A percentile compares a stretch with the other conserved stretches of the same genome.
Evolutionary conservation across 2,797 vertebrate genomes (phyloP).

Genomic region (Synanceia verrucosa): DNA sequence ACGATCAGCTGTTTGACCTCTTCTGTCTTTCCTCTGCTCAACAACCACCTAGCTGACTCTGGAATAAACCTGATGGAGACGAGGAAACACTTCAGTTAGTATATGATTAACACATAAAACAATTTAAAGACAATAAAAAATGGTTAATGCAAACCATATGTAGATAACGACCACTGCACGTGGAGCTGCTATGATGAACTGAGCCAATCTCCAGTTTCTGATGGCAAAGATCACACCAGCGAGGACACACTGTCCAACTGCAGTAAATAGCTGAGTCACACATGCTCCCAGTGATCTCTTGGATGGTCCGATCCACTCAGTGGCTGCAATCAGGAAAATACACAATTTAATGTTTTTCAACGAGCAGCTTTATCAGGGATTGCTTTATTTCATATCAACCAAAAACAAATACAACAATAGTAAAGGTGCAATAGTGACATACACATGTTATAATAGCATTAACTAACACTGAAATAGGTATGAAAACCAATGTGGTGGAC

Average conservation of each 20-base stretch:
- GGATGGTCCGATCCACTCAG: constrained; percentile 86
- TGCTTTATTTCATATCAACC: too few species aligned
- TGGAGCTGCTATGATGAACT: constrained; percentile 73
- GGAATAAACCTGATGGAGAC: constrained; percentile 81
- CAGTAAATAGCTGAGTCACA: constrained; percentile 65
- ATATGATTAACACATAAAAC: neutral
- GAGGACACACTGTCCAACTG: constrained; percentile 74
- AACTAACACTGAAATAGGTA: too few species aligned
- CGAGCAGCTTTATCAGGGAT: too few species aligned
- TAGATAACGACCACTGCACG: constrained; percentile 71
- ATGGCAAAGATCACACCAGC: constrained; percentile 80
- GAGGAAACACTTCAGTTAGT: constrained; percentile 1
- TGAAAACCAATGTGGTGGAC: too few species aligned
- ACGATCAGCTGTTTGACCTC: constrained; percentile 83
- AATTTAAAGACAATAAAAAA: neutral
- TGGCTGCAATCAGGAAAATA: constrained; percentile 65
- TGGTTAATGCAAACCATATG: constrained; percentile 72
- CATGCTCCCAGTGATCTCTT: constrained; percentile 78
- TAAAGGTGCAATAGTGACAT: too few species aligned
- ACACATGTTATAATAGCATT: too few species aligned
- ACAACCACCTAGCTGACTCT: constrained; percentile 88
- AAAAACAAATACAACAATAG: too few species aligned
- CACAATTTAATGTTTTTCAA: neutral
- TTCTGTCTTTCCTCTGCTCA: constrained; percentile 73
- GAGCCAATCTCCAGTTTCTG: constrained; percentile 84